Conservation (phyloP, 2,797 vertebrate genomes). For the Poecilia velifera region DNA sequence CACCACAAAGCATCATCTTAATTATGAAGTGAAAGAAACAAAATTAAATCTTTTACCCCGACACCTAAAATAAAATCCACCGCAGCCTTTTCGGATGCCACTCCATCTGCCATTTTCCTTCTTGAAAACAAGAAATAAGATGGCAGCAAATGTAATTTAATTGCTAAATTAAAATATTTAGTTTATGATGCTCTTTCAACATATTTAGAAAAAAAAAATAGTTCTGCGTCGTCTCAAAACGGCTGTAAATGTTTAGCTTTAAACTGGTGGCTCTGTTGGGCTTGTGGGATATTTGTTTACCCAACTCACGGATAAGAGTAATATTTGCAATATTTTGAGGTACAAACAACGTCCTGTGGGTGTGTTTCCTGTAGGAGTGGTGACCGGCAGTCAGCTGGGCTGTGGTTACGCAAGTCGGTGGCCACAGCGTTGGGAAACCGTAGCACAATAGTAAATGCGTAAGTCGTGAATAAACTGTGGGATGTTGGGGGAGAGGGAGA, state of each 20-base stretch:
- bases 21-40: background rate
- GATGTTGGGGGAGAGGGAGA: conserved; percentile 1
- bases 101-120: background rate
- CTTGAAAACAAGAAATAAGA: background rate
- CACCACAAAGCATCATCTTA: background rate
- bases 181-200: background rate
- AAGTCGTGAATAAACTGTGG: conserved; percentile 23
- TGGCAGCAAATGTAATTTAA: background rate
- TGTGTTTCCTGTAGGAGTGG: conserved; percentile 68
- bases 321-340: conserved; percentile 67
- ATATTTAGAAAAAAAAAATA: background rate
- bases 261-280: conserved; percentile 42
- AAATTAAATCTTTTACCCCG: background rate
- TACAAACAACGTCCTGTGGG: conserved; percentile 63
- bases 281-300: conserved; percentile 60
- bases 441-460: conserved; percentile 29
- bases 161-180: background rate
- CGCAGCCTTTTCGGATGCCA: background rate
- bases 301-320: conserved; percentile 48
- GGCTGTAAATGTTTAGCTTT: conserved; percentile 38
- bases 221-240: conserved; percentile 9
- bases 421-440: conserved; percentile 50
- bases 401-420: conserved; percentile 60
- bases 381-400: conserved; percentile 58
- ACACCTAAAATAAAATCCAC: background rate